Conservation (phyloP, 1,140 invertebrate species). For the Himalopsyche phryganea region DNA sequence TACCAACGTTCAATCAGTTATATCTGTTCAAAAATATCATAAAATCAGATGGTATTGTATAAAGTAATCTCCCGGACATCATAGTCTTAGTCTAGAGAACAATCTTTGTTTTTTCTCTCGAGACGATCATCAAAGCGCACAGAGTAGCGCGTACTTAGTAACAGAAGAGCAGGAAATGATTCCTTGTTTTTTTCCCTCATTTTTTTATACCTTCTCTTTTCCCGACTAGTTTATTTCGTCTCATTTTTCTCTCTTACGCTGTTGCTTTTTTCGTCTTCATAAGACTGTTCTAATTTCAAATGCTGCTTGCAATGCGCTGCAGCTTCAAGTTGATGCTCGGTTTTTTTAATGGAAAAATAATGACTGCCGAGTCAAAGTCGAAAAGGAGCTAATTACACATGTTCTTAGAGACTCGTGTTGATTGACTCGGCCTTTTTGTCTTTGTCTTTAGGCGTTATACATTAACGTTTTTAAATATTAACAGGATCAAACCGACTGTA, state of each 20-base stretch:
- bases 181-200: constrained; percentile 16
- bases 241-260: constrained; percentile 28
- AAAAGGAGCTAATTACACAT: constrained; percentile 19
- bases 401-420: background rate
- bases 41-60: too few species aligned
- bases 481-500: too few species aligned
- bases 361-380: constrained; percentile 15
- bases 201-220: constrained; percentile 9
- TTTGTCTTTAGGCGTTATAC: too few species aligned
- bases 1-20: too few species aligned
- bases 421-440: too few species aligned
- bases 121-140: constrained; percentile 23
- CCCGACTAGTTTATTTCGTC: constrained; percentile 29
- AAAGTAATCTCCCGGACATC: too few species aligned
- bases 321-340: constrained; percentile 15
- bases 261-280: constrained; percentile 20
- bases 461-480: too few species aligned
- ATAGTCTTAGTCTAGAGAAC: too few species aligned
- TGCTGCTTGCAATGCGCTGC: constrained; percentile 24
- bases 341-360: constrained; percentile 33
- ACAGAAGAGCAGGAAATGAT: constrained; percentile 33
- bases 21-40: too few species aligned
- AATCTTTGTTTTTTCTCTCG: background rate
- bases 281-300: constrained; percentile 30
- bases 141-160: constrained; percentile 21